Evolutionary conservation across 2,113 vertebrate species (phyloP).

Genomic region (Asarcornis scutulata): DNA sequence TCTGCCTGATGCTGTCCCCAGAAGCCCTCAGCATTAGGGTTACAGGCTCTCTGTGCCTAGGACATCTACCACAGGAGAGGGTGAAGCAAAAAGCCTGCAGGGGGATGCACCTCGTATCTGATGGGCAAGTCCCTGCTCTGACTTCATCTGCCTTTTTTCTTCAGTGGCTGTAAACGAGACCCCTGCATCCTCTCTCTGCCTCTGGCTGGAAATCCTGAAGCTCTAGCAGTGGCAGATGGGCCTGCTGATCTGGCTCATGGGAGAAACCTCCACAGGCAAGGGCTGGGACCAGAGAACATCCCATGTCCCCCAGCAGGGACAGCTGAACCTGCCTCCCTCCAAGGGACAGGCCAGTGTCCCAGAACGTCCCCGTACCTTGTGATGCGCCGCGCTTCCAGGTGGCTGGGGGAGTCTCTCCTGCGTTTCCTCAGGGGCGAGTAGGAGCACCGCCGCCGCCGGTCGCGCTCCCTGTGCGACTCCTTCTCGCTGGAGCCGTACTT

Average conservation of each 20-base stretch:
- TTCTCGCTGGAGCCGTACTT: slow-evolving; percentile 80
- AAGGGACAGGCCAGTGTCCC: fast-evolving
- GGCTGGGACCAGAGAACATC: neutral
- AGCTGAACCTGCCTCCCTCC: neutral
- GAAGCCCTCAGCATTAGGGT: neutral
- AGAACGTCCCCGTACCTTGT: slow-evolving; percentile 82
- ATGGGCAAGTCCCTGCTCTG: neutral
- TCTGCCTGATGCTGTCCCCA: neutral
- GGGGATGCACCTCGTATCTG: neutral
- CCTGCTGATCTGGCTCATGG: neutral
- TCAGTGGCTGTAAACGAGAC: neutral
- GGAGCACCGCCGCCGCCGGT: slow-evolving; percentile 78
- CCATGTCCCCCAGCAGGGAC: neutral
- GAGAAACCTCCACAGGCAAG: neutral
- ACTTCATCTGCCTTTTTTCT: neutral
- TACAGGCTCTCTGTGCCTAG: neutral
- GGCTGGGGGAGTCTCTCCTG: slow-evolving; percentile 95
- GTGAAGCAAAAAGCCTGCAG: neutral
- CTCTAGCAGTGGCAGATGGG: neutral
- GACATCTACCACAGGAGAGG: neutral
- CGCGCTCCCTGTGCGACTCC: slow-evolving; percentile 75
- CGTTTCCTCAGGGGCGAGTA: slow-evolving; percentile 94
- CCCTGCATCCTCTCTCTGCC: neutral
- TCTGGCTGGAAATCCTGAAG: neutral
- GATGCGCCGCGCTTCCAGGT: slow-evolving; percentile 94